Base-by-base conservation (phyloP, 1,140 invertebrate genomes). In the Onthophagus taurus region DNA sequence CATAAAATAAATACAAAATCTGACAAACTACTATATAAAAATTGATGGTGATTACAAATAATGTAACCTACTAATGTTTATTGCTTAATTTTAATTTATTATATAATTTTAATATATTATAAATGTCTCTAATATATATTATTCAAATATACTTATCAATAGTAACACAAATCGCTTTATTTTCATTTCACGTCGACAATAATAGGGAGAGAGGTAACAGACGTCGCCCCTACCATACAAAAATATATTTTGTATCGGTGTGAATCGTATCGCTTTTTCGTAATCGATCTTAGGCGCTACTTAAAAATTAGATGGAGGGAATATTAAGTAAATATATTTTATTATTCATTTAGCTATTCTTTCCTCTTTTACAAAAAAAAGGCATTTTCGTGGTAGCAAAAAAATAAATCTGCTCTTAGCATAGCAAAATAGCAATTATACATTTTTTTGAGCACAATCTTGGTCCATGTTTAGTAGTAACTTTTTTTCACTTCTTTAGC, bases 1-100 rank as follows among this genome's bases (percentile, higher is more conserved):
- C 54, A 54, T 57, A 57, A 58, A 58, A 60, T 60, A 58, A 60
- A 60, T 60, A 60, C 56, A 60, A 60, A 58, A 58, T 58, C 45
- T 53, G 52, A 58, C 50, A 54, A 58, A 53, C 29, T 54, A 53
- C 48, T 50, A 51, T 49, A 54, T 51, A 47, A 42, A 47, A 47
- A 41, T 42, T 46, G 55, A n/a, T n/a, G n/a, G n/a, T n/a, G n/a
- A 54, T 58, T 55, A 60, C 54, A 58, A 58, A 60, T 54, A 60
- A 48, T 60, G 56, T 51, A 60, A 58, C 46, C 38, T 29, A 33
- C 21, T 38, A 50, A 44, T 44, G 34, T 50, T 50, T 44, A 9
- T 23, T 38, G 24, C 24, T 11, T 16, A 31, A 36, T 17, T 14
- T 36, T 17, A 4, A 36, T 17, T 36, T 13, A 17, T 16, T 4